Base-by-base conservation (phyloP, 2,113 vertebrate species). In the Ascaphus truei region DNA sequence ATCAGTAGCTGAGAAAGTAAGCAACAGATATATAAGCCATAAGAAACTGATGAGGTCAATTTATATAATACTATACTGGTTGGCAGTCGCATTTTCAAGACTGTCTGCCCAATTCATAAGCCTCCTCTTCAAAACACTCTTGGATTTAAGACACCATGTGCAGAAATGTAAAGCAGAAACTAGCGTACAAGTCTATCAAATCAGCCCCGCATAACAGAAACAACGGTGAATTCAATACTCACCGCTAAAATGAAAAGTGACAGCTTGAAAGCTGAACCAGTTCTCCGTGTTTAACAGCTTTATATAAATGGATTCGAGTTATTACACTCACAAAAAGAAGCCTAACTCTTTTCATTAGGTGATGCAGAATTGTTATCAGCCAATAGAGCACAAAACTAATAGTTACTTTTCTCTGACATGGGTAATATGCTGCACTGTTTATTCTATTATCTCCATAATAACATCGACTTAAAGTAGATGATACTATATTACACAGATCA, bases 231-330 rank as follows among this genome's bases (percentile, higher is more conserved):
- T 69, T 69, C 66, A 60, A 69, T 69, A 31, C 68, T 62, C 18
- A 0, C 79, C 29, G 63, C 75, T 77, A 72, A 73, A 80, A 85
- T 83, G 55, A 74, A 62, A 73, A 73, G 72, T 85, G 81, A 82
- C 81, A 84, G 75, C 76, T 74, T 68, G 79, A 81, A 82, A 81
- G 74, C 80, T 81, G 77, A 85, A 83, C 75, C 74, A 66, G 80
- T 81, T 79, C 75, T 81, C 79, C 74, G 77, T 84, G 73, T 84
- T 85, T 82, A 82, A 81, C 76, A 82, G 75, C 80, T 74, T 79
- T 76, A 77, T 77, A 80, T 72, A 67, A 76, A 75, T 73, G 76
- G 75, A 59, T 73, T 62, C 69, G 77, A 62, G 71, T 77, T 84
- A 84, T 82, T 84, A 81, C 71, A 78, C 76, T 81, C 76, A 82